These are phyloP conservation scores for Nemapogon koenigi DNA, from an alignment of 2,888 invertebrate genomes.

Conservation along the genomic window DNA sequence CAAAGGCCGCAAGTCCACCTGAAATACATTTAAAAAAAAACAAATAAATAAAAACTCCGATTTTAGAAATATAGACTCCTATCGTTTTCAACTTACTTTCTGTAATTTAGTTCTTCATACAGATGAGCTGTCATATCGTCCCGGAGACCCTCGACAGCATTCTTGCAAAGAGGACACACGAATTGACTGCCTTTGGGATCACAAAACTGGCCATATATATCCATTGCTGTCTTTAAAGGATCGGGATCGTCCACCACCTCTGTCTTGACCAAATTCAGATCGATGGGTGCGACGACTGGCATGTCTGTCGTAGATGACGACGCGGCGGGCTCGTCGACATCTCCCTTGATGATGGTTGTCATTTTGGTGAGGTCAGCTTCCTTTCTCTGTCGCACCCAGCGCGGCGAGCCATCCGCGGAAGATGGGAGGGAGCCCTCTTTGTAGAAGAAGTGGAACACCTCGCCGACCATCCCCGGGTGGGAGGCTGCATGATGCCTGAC, in stretches of 20 bases:
- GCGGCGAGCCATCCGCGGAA: constrained; percentile 32
- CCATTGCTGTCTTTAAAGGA: constrained; percentile 33
- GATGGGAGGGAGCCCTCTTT: constrained; percentile 40
- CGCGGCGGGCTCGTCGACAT: constrained; percentile 22
- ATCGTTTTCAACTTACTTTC: constrained; percentile 71
- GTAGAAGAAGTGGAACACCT: constrained; percentile 61
- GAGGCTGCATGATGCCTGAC: constrained; percentile 66
- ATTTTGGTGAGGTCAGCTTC: constrained; percentile 13
- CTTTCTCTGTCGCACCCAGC: constrained; percentile 37
- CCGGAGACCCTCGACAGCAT: constrained; percentile 60
- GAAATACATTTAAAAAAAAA: constrained; percentile 18
- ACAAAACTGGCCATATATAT: constrained; percentile 39
- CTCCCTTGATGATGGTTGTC: constrained; percentile 20
- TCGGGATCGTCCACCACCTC: constrained; percentile 24
- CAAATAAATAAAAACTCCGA: neutral
- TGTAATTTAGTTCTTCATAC: constrained; percentile 70
- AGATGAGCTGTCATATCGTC: constrained; percentile 71
- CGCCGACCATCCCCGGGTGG: constrained; percentile 50
- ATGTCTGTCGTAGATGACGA: constrained; percentile 8
- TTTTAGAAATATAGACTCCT: neutral
- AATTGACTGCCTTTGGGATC: constrained; percentile 61
- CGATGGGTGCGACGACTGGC: constrained; percentile 18
- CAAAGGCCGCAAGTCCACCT: constrained; percentile 69
- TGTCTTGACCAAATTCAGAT: constrained; percentile 42
- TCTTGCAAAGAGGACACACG: constrained; percentile 68